Evolutionary conservation across 2,113 vertebrate genomes (phyloP).

Genomic region (Sciurus niger): DNA sequence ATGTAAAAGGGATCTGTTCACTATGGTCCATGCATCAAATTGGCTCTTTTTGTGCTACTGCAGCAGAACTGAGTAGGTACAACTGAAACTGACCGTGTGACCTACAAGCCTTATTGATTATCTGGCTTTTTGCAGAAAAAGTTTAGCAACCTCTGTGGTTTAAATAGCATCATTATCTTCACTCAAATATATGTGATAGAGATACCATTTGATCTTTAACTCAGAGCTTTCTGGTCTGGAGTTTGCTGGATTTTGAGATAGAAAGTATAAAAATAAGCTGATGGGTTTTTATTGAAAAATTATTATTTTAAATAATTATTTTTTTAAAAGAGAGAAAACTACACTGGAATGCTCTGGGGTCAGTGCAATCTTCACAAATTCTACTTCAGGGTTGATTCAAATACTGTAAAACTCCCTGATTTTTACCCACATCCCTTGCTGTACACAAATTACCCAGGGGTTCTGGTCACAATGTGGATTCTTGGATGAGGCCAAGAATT

Average conservation of each 20-base stretch:
- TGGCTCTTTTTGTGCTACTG: background rate
- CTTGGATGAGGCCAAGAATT: background rate
- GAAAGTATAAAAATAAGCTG: background rate
- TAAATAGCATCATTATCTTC: background rate
- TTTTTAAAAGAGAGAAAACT: background rate
- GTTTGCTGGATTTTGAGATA: background rate
- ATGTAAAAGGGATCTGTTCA: background rate
- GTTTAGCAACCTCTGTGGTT: background rate
- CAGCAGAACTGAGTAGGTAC: background rate
- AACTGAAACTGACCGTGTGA: background rate
- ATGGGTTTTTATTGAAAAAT: background rate
- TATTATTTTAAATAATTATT: conserved; percentile 3
- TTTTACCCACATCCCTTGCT: background rate
- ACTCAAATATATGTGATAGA: background rate
- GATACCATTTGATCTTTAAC: background rate
- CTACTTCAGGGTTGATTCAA: background rate
- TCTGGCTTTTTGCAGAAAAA: background rate
- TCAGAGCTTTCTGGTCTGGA: background rate
- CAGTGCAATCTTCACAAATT: background rate
- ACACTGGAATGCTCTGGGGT: background rate
- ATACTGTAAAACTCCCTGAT: background rate
- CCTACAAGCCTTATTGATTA: background rate
- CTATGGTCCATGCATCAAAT: background rate
- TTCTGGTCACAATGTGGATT: background rate
- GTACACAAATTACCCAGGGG: background rate